These are phyloP conservation scores for Drosophila auraria DNA, from an alignment of 1,140 invertebrate species.

Conservation along the genomic window DNA sequence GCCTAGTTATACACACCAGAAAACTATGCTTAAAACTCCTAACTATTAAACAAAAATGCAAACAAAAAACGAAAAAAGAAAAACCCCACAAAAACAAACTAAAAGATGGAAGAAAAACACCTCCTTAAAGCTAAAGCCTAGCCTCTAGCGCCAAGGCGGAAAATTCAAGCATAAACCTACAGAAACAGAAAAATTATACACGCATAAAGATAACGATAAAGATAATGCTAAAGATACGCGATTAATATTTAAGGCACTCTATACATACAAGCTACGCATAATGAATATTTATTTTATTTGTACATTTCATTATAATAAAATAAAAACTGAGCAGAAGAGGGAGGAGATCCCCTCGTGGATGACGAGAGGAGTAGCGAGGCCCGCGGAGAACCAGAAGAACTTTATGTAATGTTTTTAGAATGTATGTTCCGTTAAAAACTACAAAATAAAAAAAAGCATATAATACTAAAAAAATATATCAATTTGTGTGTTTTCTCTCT, in stretches of 20 bases:
- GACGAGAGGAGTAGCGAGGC: slow-evolving; percentile 16
- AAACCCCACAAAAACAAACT: slow-evolving; percentile 55
- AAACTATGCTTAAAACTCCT: slow-evolving; percentile 76
- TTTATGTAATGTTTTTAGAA: slow-evolving; percentile 84
- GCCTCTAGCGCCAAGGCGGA: slow-evolving; percentile 27
- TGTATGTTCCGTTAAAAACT: slow-evolving; percentile 84
- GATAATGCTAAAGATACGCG: slow-evolving; percentile 53
- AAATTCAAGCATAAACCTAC: slow-evolving; percentile 28
- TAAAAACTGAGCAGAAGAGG: slow-evolving; percentile 63
- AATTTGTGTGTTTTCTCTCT: not conserved
- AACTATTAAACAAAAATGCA: slow-evolving; percentile 63
- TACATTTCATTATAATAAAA: slow-evolving; percentile 83
- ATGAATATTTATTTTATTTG: slow-evolving; percentile 84
- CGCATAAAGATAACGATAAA: slow-evolving; percentile 47
- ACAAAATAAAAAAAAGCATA: slow-evolving; percentile 83
- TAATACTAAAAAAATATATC: slow-evolving; percentile 71
- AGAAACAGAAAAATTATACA: slow-evolving; percentile 30
- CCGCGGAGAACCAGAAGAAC: slow-evolving; percentile 53
- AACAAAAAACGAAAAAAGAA: slow-evolving; percentile 46
- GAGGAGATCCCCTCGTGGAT: slow-evolving; percentile 20
- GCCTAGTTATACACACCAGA: slow-evolving; percentile 55
- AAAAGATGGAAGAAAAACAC: slow-evolving; percentile 55
- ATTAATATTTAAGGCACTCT: slow-evolving; percentile 71
- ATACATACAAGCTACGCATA: slow-evolving; percentile 78
- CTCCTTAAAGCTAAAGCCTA: slow-evolving; percentile 46